These are phyloP conservation scores for Empidonax alnorum DNA, from an alignment of 2,113 vertebrate species.

Conservation along the genomic window DNA sequence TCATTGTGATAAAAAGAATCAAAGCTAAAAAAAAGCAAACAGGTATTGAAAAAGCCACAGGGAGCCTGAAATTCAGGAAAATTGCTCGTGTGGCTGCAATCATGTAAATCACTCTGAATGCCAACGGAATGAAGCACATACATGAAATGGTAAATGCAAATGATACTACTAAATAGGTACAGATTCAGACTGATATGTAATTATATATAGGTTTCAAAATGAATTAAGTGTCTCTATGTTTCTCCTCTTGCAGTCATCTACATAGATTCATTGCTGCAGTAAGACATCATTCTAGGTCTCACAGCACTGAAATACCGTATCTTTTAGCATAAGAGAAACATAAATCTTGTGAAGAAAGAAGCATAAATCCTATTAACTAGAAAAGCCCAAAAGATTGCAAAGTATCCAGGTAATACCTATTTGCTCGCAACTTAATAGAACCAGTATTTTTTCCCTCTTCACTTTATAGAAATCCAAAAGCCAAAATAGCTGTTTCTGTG, in stretches of 20 bases:
- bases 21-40: conserved; percentile 17
- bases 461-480: background rate
- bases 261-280: conserved; percentile 42
- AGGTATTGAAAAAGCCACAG: background rate
- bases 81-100: background rate
- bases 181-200: background rate
- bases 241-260: background rate
- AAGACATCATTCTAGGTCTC: conserved; percentile 9
- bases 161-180: background rate
- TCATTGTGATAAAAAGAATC: background rate
- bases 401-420: background rate
- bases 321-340: conserved; percentile 3
- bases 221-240: conserved; percentile 27
- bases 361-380: conserved; percentile 42
- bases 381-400: conserved; percentile 13
- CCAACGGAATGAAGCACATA: background rate
- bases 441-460: background rate
- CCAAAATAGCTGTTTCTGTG: background rate
- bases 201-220: conserved; percentile 7
- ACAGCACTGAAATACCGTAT: background rate
- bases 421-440: background rate
- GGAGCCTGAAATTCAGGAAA: background rate
- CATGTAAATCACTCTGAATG: conserved; percentile 11
- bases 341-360: conserved; percentile 5
- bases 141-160: conserved; percentile 2